phyloP scores from a whole-genome alignment of 2,797 vertebrate species.

The Anas bernieri region DNA sequence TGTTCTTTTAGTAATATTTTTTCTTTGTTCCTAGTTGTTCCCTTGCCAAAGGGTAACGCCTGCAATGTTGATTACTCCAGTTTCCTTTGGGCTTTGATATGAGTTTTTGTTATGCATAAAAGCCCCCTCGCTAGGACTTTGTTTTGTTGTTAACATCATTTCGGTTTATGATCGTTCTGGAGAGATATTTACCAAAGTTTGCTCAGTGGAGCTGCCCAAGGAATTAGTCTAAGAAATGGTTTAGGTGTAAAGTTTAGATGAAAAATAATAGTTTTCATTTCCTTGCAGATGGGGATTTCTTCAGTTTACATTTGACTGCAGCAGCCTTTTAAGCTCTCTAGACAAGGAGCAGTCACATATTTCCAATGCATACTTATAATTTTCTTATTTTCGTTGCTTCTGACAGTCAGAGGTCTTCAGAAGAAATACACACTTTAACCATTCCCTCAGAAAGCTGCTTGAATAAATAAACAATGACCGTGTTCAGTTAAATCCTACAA shows the following conservation, averaged over 20 bases:
- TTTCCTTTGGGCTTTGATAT: neutral
- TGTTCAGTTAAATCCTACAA: neutral
- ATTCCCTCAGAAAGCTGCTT: neutral
- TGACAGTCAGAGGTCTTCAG: neutral
- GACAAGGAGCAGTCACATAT: neutral
- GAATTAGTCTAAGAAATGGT: slow-evolving; percentile 10
- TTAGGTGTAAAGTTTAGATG: slow-evolving; percentile 17
- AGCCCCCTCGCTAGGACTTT: neutral
- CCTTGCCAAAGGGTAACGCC: neutral
- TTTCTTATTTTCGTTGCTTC: neutral
- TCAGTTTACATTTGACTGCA: neutral
- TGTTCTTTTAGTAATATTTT: slow-evolving; percentile 38
- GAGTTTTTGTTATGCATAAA: slow-evolving; percentile 8
- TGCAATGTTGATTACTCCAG: neutral
- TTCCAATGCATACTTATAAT: neutral
- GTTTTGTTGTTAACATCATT: neutral
- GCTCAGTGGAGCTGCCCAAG: slow-evolving; percentile 33
- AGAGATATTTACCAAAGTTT: slow-evolving; percentile 21
- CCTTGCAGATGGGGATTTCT: neutral
- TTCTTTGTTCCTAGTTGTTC: slow-evolving; percentile 5
- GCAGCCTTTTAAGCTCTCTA: neutral
- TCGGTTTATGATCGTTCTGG: neutral
- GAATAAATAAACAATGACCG: neutral
- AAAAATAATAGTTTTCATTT: neutral
- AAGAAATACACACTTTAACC: neutral